Base-by-base conservation (phyloP, 2,888 invertebrate genomes). In the Drosophila algonquin region DNA sequence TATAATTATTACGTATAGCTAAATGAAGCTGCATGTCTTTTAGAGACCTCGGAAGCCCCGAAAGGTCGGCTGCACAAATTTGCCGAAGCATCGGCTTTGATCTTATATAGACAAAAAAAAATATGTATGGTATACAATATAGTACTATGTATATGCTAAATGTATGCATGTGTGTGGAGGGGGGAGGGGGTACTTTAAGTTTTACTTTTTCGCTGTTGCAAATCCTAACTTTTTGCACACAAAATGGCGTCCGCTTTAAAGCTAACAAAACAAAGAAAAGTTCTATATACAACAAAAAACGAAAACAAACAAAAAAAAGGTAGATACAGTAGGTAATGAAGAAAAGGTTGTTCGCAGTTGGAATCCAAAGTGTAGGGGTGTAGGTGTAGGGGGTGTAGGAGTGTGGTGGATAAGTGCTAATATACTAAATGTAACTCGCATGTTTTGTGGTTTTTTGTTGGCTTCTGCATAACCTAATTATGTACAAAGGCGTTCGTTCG, bases 201-300 rank as follows among this genome's bases (percentile, higher is more conserved):
- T 86, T 76, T 24, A 81, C 74, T 79, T 81, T 69, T 64, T 56
- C 54, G 44, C 56, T 48, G 56, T 63, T 59, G 58, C 62, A 61
- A 54, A 57, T 58, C 61, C 69, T 73, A 52, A 58, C 47, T 46
- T 35, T 65, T 82, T 82, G 71, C 83, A 60, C 72, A 77, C 63
- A 80, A 73, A 84, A 81, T 81, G 83, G 85, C 85, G 77, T 60
- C 70, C 58, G 77, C 80, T 60, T 77, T 87, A 81, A 69, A 73
- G 86, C 81, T 77, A 76, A 52, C 55, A 76, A 81, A 75, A 62
- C 55, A 52, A 69, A 59, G 9, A 24, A 16, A 24, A 55, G 45
- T 53, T 53, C 56, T 69, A 46, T 30, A 55, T 64, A 72, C 35
- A 73, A 71, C 57, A 56, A 16, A 35, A 2, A 12, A 16, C 16